Conservation (phyloP, 2,797 vertebrate genomes). For the Eulemur rubriventer region DNA sequence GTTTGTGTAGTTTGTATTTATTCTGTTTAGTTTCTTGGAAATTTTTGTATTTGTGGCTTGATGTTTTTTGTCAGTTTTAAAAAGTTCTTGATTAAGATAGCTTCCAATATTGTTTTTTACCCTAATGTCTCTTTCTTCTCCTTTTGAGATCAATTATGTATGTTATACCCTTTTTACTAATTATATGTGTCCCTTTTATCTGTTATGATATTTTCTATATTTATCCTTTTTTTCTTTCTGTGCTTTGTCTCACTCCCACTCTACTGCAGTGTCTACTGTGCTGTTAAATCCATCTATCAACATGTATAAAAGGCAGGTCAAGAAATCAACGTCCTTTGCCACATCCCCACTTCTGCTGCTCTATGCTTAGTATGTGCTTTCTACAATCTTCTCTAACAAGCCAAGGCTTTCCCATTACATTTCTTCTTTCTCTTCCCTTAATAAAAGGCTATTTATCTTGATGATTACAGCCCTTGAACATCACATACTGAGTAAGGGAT, state of each 20-base stretch:
- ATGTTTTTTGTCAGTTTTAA: neutral
- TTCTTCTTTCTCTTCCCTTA: neutral
- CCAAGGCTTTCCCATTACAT: neutral
- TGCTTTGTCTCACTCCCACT: neutral
- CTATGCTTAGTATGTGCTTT: neutral
- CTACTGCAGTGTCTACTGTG: neutral
- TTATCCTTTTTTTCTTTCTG: neutral
- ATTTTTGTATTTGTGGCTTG: neutral
- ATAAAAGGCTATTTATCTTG: neutral
- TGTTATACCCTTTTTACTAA: neutral
- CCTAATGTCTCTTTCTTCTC: neutral
- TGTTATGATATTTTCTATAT: neutral
- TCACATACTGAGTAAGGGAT: neutral
- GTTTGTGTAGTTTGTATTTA: neutral
- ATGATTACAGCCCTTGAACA: neutral
- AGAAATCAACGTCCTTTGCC: neutral
- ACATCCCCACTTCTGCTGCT: neutral
- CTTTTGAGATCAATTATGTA: neutral
- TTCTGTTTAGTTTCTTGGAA: neutral
- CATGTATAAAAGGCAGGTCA: neutral
- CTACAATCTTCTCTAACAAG: neutral
- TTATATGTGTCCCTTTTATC: neutral
- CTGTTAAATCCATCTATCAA: neutral
- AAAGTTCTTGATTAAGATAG: neutral
- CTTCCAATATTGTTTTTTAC: neutral